These are phyloP conservation scores for Enteromius paludinosus DNA, from an alignment of 2,797 vertebrate genomes.

Conservation along the genomic window DNA sequence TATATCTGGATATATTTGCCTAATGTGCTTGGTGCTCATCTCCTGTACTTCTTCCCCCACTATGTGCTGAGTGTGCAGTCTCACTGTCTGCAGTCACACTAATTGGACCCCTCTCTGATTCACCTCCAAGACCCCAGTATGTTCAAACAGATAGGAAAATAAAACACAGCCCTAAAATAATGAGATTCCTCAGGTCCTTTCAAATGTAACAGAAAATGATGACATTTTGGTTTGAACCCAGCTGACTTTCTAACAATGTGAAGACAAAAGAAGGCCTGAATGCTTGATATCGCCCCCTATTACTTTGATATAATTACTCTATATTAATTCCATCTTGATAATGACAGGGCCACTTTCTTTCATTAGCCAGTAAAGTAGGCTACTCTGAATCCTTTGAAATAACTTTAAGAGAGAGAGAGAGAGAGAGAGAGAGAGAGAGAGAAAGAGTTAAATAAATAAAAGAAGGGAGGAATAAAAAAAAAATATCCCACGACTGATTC, in stretches of 20 bases:
- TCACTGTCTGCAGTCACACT: conserved; percentile 78
- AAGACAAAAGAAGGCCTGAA: conserved; percentile 72
- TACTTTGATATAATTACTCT: conserved; percentile 74
- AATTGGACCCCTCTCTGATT: conserved; percentile 81
- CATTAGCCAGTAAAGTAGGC: conserved; percentile 59
- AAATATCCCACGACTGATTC: conserved; percentile 74
- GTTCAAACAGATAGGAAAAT: conserved; percentile 83
- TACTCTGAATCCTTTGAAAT: conserved; percentile 70
- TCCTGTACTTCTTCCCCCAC: conserved; percentile 50
- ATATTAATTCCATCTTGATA: conserved; percentile 73
- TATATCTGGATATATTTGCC: conserved; percentile 49
- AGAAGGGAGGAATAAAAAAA: not conserved
- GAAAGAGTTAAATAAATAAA: conserved; percentile 17
- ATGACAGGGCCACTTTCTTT: conserved; percentile 60
- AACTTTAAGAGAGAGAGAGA: conserved; percentile 63
- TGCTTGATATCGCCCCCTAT: conserved; percentile 68
- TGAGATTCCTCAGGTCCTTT: conserved; percentile 79
- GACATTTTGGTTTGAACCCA: conserved; percentile 84
- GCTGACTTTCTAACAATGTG: conserved; percentile 77
- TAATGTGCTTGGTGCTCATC: conserved; percentile 44
- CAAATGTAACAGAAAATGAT: conserved; percentile 82
- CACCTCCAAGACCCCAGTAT: conserved; percentile 79
- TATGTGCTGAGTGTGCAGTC: conserved; percentile 80
- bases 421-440: not conserved
- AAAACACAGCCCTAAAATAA: conserved; percentile 82